These are phyloP conservation scores for Apodemia duryi DNA, from an alignment of 2,888 invertebrate species.

Conservation along the genomic window DNA sequence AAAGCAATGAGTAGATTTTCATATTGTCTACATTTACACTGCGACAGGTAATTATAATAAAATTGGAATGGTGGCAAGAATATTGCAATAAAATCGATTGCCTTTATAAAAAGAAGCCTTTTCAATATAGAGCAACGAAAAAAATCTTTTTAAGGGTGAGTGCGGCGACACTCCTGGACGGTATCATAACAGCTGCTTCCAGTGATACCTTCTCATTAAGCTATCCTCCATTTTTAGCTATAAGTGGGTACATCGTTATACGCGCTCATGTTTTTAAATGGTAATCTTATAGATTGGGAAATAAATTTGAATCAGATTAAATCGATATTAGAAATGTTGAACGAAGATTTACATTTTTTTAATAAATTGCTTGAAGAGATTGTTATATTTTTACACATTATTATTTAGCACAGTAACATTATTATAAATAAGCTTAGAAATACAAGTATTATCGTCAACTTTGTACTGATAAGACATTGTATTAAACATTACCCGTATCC, in stretches of 20 bases:
- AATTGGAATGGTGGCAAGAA: too few relatives aligned
- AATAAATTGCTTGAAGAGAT: background rate
- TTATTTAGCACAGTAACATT: too few relatives aligned
- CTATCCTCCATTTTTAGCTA: conserved; percentile 53
- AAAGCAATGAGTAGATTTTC: too few relatives aligned
- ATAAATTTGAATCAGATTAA: conserved; percentile 25
- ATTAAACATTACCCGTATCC: too few relatives aligned
- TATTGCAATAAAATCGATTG: background rate
- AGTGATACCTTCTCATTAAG: conserved; percentile 76
- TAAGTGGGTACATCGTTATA: conserved; percentile 46
- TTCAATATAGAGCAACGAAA: conserved; percentile 41
- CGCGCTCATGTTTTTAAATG: conserved; percentile 70
- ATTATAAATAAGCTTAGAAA: too few relatives aligned
- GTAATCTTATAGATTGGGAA: conserved; percentile 58
- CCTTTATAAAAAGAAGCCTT: conserved; percentile 33
- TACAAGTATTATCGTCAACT: background rate
- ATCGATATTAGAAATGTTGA: conserved; percentile 11
- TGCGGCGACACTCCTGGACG: conserved; percentile 70
- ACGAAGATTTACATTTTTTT: conserved; percentile 5
- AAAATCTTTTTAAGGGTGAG: conserved; percentile 66
- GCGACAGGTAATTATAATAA: too few relatives aligned
- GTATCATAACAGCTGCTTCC: conserved; percentile 77
- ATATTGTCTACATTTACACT: too few relatives aligned
- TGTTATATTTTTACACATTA: too few relatives aligned
- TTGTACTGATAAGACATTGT: background rate